A percentile compares a stretch with the other conserved stretches of the same genome.
Evolutionary conservation across 2,888 invertebrate species (phyloP).

Genomic region (Griposia aprilina): DNA sequence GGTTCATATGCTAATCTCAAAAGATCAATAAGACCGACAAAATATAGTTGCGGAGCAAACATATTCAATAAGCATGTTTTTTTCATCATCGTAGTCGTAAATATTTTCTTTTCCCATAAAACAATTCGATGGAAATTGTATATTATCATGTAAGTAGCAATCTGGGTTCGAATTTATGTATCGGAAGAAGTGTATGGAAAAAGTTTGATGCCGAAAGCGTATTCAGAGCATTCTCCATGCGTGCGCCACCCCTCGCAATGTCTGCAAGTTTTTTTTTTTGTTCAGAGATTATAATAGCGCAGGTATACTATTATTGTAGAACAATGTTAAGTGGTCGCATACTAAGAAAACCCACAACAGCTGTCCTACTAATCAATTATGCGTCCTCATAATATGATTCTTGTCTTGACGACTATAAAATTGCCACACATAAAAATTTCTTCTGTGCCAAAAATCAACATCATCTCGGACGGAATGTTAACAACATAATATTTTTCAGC

Average conservation of each 20-base stretch:
- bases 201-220: slow-evolving; percentile 75
- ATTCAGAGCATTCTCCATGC: slow-evolving; percentile 66
- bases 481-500: slow-evolving; percentile 88
- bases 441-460: slow-evolving; percentile 88
- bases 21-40: slow-evolving; percentile 52
- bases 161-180: slow-evolving; percentile 79
- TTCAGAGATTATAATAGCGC: slow-evolving; percentile 57
- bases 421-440: slow-evolving; percentile 84
- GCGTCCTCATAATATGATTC: slow-evolving; percentile 84
- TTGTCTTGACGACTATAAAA: slow-evolving; percentile 86
- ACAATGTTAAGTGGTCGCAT: slow-evolving; percentile 77
- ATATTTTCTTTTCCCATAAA: slow-evolving; percentile 62
- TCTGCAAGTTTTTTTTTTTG: slow-evolving; percentile 39
- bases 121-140: slow-evolving; percentile 63
- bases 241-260: slow-evolving; percentile 56
- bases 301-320: slow-evolving; percentile 74
- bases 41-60: slow-evolving; percentile 54
- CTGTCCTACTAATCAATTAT: slow-evolving; percentile 87
- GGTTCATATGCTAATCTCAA: slow-evolving; percentile 50
- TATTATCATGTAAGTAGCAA: slow-evolving; percentile 74
- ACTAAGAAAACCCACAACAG: slow-evolving; percentile 80
- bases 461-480: slow-evolving; percentile 86
- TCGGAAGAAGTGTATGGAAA: slow-evolving; percentile 82
- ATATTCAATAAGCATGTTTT: slow-evolving; percentile 63
- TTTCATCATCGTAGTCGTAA: slow-evolving; percentile 51